Conservation (phyloP, 2,797 vertebrate species). For the Sarcophilus harrisii region DNA sequence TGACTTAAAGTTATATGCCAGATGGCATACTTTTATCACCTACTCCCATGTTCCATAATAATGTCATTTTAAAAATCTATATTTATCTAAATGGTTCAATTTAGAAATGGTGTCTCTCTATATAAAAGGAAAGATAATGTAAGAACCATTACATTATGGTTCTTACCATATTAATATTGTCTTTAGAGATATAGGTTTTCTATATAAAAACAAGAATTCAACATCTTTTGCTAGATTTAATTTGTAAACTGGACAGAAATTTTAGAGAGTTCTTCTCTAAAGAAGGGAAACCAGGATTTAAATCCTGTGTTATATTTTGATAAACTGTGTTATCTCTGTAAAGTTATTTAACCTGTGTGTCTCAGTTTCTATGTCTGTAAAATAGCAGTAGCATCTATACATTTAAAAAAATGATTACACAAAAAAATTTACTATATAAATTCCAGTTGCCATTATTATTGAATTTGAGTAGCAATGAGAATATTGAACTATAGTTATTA, state of each 20-base stretch:
- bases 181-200: neutral
- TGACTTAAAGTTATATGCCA: neutral
- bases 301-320: neutral
- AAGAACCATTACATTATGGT: neutral
- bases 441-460: neutral
- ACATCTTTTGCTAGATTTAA: neutral
- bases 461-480: neutral
- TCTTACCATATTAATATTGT: too few relatives aligned
- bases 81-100: neutral
- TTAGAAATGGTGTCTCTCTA: neutral
- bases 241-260: neutral
- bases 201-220: neutral
- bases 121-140: neutral
- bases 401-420: neutral
- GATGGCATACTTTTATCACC: neutral
- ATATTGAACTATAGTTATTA: neutral
- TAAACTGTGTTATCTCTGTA: neutral
- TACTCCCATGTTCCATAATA: neutral
- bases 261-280: constrained; percentile 36
- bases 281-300: neutral
- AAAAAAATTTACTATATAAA: neutral
- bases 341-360: neutral
- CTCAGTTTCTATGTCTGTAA: neutral
- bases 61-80: neutral
- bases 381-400: neutral